phyloP scores from a whole-genome alignment of 2,888 invertebrate species.

The Endotricha flammealis region DNA sequence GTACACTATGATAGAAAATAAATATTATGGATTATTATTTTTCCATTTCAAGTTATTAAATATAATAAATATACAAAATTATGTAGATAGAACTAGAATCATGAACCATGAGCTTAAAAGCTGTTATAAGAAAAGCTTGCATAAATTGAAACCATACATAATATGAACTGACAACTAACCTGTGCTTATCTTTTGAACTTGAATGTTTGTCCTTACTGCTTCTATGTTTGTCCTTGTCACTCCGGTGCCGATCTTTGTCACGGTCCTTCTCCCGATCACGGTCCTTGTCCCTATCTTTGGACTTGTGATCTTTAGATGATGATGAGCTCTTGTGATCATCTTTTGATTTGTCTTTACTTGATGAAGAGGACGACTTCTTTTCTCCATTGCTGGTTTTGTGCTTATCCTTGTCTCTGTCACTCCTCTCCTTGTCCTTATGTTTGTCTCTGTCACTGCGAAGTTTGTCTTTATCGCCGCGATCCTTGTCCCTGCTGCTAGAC shows the following conservation, averaged over 20 bases:
- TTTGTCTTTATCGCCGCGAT: slow-evolving; percentile 48
- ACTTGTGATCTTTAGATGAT: slow-evolving; percentile 71
- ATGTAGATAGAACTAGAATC: no score
- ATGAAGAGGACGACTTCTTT: slow-evolving; percentile 51
- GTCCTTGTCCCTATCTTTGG: slow-evolving; percentile 49
- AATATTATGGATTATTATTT: no score
- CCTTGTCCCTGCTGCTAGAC: slow-evolving; percentile 44
- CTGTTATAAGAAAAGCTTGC: neutral
- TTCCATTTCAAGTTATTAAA: no score
- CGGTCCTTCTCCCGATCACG: slow-evolving; percentile 58
- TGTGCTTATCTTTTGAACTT: slow-evolving; percentile 74
- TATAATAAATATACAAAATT: no score
- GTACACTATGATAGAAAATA: no score
- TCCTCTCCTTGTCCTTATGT: slow-evolving; percentile 57
- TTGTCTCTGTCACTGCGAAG: slow-evolving; percentile 63
- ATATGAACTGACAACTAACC: slow-evolving; percentile 38
- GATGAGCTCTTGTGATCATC: slow-evolving; percentile 47
- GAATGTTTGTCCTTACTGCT: slow-evolving; percentile 66
- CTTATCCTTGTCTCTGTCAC: slow-evolving; percentile 62
- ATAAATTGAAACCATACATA: neutral
- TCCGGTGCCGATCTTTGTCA: slow-evolving; percentile 62
- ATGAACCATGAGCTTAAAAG: no score
- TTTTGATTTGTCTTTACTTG: slow-evolving; percentile 44
- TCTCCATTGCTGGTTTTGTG: slow-evolving; percentile 46
- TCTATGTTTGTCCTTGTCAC: slow-evolving; percentile 63